phyloP scores from a whole-genome alignment of 2,113 vertebrate genomes.

The Notarius lentiginosus region DNA sequence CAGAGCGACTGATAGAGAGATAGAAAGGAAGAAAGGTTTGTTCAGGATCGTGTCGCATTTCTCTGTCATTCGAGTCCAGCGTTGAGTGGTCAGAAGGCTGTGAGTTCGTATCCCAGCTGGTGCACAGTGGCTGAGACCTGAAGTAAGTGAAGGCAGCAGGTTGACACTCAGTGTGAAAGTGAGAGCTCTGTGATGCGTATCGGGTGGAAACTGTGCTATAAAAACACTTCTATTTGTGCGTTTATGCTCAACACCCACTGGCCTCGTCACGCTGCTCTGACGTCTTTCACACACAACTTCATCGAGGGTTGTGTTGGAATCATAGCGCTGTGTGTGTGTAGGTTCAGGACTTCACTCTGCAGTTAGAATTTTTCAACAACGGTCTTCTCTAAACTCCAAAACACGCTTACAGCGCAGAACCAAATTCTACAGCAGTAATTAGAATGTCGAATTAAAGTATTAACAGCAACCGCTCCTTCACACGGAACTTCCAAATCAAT shows the following conservation, averaged over 20 bases:
- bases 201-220: neutral
- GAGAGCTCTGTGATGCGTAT: neutral
- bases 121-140: too few species aligned
- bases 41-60: neutral
- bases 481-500: too few species aligned
- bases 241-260: slow-evolving; percentile 24
- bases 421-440: too few species aligned
- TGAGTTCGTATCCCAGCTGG: neutral
- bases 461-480: too few species aligned
- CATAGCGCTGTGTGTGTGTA: neutral
- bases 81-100: neutral
- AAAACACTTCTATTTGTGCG: neutral
- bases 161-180: neutral
- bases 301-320: slow-evolving; percentile 15
- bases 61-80: neutral
- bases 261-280: neutral
- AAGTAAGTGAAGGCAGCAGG: neutral
- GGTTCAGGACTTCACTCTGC: neutral
- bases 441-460: too few species aligned
- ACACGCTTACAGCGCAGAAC: neutral
- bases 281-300: slow-evolving; percentile 7
- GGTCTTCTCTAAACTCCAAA: neutral
- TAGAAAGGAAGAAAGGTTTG: neutral
- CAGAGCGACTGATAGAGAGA: neutral
- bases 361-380: neutral